phyloP scores from a whole-genome alignment of 2,888 invertebrate species.

The Orthosia gothica region DNA sequence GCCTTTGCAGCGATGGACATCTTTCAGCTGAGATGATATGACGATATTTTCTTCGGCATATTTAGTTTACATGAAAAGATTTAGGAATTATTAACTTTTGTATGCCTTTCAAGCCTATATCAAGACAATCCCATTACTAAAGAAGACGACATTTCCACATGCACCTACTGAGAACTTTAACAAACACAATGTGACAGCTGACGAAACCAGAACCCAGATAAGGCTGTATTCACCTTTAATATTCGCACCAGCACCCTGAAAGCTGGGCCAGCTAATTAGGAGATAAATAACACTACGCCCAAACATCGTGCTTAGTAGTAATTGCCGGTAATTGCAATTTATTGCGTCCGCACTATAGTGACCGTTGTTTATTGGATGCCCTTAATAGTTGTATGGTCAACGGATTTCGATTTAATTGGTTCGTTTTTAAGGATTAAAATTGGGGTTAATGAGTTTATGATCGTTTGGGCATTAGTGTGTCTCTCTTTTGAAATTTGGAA shows the following conservation, averaged over 20 bases:
- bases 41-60: background rate
- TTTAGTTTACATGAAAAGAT: background rate
- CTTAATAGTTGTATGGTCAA: conserved; percentile 48
- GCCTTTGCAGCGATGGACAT: background rate
- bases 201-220: conserved; percentile 12
- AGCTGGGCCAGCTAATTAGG: conserved; percentile 70
- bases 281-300: conserved; percentile 74
- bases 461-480: background rate
- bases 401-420: conserved; percentile 49
- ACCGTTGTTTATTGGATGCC: conserved; percentile 60
- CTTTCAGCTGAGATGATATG: background rate
- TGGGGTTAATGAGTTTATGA: conserved; percentile 28
- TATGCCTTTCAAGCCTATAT: background rate
- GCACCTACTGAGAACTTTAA: background rate
- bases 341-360: conserved; percentile 60
- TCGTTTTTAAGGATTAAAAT: conserved; percentile 43
- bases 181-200: conserved; percentile 30
- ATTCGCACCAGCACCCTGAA: conserved; percentile 36
- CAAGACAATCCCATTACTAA: background rate
- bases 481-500: background rate
- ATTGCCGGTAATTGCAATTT: conserved; percentile 79
- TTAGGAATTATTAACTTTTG: background rate
- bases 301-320: conserved; percentile 73
- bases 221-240: conserved; percentile 28
- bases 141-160: background rate